These are phyloP conservation scores for Limnothrissa miodon DNA, from an alignment of 2,113 vertebrate genomes.

Conservation along the genomic window DNA sequence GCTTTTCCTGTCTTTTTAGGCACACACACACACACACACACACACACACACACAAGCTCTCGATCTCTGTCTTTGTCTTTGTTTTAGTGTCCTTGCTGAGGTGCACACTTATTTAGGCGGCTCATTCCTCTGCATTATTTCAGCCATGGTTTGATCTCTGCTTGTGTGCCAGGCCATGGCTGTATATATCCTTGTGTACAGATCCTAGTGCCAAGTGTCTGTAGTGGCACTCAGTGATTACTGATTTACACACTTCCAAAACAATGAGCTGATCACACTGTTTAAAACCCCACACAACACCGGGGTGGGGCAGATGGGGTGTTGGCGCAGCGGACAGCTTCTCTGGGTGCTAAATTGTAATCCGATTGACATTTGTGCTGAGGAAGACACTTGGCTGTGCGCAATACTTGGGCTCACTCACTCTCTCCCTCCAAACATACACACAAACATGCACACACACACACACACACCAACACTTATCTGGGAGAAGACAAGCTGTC, in stretches of 20 bases:
- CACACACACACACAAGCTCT: background rate
- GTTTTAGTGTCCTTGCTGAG: background rate
- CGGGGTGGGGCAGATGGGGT: slow-evolving; percentile 27
- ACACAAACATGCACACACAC: background rate
- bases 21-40: background rate
- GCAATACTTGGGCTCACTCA: background rate
- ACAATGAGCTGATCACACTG: slow-evolving; percentile 28
- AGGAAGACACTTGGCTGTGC: slow-evolving; percentile 25
- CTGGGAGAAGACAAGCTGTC: background rate
- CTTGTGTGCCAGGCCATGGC: background rate
- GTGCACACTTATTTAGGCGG: background rate
- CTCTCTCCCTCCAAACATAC: background rate
- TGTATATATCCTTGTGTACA: too few species aligned
- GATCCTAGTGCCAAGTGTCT: background rate
- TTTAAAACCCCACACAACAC: slow-evolving; percentile 19
- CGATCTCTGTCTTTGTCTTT: background rate
- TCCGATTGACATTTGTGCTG: slow-evolving; percentile 42
- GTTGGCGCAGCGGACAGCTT: slow-evolving; percentile 17
- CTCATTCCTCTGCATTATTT: background rate
- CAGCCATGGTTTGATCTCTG: background rate
- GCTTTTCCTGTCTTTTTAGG: background rate
- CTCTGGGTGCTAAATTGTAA: slow-evolving; percentile 32
- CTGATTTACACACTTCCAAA: background rate
- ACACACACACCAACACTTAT: background rate
- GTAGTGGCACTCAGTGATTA: slow-evolving; percentile 27